Evolutionary conservation across 2,797 vertebrate genomes (phyloP), one percentile per base, ranked within the genome.

Genomic region (Erpetoichthys calabaricus): DNA sequence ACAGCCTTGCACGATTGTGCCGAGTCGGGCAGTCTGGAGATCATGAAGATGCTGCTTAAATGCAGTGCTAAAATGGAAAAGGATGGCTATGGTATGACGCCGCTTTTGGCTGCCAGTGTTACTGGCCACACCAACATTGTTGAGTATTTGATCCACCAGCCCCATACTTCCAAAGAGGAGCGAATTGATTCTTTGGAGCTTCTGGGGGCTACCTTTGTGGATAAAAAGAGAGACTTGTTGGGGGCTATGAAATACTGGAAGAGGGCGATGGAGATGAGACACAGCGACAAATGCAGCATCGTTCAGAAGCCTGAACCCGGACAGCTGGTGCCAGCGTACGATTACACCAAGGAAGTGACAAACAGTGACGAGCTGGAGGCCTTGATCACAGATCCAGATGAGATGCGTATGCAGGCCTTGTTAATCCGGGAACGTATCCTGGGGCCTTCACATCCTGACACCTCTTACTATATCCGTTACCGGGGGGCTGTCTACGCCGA

Each of bases 121-220:
- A 97, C 94, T 0, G 92, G 94, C 5, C 94, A 98, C 82, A 93
- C 92, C 61, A 94, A 96, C 71, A 95, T 98, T 0, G 94, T 98
- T 55, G 94, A 97, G 75, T 97, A 92, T 64, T 87, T 98, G 4
- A 89, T 92, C 57, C 87, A 91, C 66, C 89, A 64, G 66, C 79
- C 81, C 1, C 75, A 69, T 52, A 73, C 75, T 47, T 76, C 74
- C 10, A 75, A 86, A 2, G 92, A 92, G 63, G 91, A 92, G 0
- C 87, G 89, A 0, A 60, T 97, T 3, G 88, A 97, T 10, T 91
- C 94, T 0, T 74, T 98, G 56, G 94, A 98, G 59, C 72, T 98
- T 50, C 81, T 98, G 4, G 94, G 94, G 0, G 91, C 94, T 43
- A 98, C 94, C 0, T 97, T 94, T 5, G 94, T 98, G 68, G 94